These are phyloP conservation scores for Drosophila mercatorum DNA, from an alignment of 2,888 invertebrate genomes.

Conservation along the genomic window DNA sequence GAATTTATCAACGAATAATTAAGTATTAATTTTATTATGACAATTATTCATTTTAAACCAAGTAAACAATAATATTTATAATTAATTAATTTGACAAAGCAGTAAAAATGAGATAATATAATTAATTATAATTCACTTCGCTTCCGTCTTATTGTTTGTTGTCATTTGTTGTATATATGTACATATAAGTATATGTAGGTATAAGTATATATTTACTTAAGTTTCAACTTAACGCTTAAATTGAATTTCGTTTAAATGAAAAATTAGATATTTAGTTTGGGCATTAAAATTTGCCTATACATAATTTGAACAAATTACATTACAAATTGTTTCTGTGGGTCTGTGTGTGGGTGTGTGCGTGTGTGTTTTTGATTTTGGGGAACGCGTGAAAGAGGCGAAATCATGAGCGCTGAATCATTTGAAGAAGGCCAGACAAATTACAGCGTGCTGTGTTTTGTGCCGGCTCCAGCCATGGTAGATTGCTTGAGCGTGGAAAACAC, in stretches of 20 bases:
- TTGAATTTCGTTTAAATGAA: constrained; percentile 1
- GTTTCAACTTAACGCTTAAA: neutral
- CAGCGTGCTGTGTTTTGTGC: constrained; percentile 27
- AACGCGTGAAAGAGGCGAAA: constrained; percentile 12
- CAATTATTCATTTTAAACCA: no score
- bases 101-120: no score
- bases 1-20: no score
- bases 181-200: no score
- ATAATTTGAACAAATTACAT: constrained; percentile 32
- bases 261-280: neutral
- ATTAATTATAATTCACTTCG: no score
- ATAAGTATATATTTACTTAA: no score
- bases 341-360: neutral
- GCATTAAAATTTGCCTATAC: constrained; percentile 9
- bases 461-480: constrained; percentile 25
- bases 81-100: no score
- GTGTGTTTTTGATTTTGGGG: constrained; percentile 10
- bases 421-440: constrained; percentile 68
- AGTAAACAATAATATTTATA: no score
- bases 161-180: no score
- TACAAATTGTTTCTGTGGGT: constrained; percentile 25
- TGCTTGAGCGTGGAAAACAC: constrained; percentile 33
- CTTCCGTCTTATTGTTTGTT: no score
- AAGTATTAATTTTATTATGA: no score
- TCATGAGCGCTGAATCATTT: constrained; percentile 34